Conservation (phyloP, 2,888 invertebrate genomes). For the Perizoma flavofasciatum region DNA sequence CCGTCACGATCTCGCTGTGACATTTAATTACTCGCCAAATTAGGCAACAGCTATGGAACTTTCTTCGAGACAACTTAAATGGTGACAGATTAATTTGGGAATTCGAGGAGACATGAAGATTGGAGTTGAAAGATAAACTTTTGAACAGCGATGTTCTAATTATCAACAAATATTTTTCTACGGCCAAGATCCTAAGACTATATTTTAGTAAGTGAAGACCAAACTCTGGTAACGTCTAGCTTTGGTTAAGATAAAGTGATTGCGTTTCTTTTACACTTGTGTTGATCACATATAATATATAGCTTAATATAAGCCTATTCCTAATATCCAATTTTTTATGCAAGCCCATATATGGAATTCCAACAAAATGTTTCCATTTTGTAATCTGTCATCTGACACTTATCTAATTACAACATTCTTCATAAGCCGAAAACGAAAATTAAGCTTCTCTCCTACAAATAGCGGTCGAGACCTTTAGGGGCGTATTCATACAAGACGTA, state of each 20-base stretch:
- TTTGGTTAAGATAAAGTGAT: neutral
- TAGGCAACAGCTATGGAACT: constrained; percentile 55
- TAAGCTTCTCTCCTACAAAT: constrained; percentile 46
- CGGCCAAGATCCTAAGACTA: too few relatives aligned
- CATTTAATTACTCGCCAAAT: constrained; percentile 69
- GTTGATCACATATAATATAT: too few relatives aligned
- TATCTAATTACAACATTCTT: constrained; percentile 59
- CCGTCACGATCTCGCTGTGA: constrained; percentile 57
- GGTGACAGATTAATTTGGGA: constrained; percentile 35
- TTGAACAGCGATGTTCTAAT: neutral
- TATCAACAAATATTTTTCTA: too few relatives aligned
- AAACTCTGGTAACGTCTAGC: too few relatives aligned
- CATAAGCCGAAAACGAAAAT: constrained; percentile 55
- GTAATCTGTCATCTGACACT: constrained; percentile 59
- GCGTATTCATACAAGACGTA: constrained; percentile 3
- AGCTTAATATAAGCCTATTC: too few relatives aligned
- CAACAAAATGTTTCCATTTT: constrained; percentile 57
- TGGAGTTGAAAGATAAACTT: neutral
- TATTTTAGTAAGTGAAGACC: too few relatives aligned
- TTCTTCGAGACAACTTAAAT: constrained; percentile 41
- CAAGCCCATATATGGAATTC: constrained; percentile 44
- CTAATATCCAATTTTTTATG: neutral
- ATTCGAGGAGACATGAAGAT: constrained; percentile 17
- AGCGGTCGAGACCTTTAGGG: constrained; percentile 48
- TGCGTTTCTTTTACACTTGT: too few relatives aligned